phyloP scores from a whole-genome alignment of 2,797 vertebrate genomes.

The Danionella dracula region DNA sequence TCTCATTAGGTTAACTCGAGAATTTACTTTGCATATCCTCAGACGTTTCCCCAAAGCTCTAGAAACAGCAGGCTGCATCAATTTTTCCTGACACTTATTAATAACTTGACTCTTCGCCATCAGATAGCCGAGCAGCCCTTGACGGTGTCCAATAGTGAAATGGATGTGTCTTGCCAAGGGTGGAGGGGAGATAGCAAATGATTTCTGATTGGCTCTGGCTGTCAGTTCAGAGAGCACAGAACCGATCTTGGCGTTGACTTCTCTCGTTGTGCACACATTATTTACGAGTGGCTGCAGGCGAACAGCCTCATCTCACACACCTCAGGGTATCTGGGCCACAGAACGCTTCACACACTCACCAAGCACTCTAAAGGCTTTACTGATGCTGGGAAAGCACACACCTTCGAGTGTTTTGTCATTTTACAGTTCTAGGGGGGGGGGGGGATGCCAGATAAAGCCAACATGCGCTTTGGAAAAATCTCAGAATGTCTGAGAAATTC shows the following conservation, averaged over 20 bases:
- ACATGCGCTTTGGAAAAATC: neutral
- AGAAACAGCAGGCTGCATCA: slow-evolving; percentile 29
- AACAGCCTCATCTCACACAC: slow-evolving; percentile 53
- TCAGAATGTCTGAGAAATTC: neutral
- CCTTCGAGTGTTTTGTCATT: neutral
- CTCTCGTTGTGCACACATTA: slow-evolving; percentile 56
- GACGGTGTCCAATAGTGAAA: slow-evolving; percentile 43
- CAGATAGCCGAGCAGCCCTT: slow-evolving; percentile 37
- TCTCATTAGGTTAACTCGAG: slow-evolving; percentile 8
- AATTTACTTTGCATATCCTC: slow-evolving; percentile 10
- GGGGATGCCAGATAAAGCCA: neutral
- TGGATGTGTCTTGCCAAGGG: slow-evolving; percentile 49
- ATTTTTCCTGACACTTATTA: slow-evolving; percentile 42
- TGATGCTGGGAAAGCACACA: neutral
- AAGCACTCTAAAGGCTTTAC: slow-evolving; percentile 2
- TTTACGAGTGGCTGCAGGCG: slow-evolving; percentile 63
- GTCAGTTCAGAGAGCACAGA: slow-evolving; percentile 20
- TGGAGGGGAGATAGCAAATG: slow-evolving; percentile 38
- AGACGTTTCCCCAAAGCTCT: slow-evolving; percentile 4
- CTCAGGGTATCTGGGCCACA: slow-evolving; percentile 55
- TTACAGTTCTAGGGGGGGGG: neutral
- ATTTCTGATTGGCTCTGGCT: slow-evolving; percentile 42
- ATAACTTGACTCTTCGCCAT: slow-evolving; percentile 40
- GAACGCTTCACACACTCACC: neutral
- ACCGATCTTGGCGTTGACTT: slow-evolving; percentile 44